These are phyloP conservation scores for Neoaliturus tenellus DNA, from an alignment of 2,888 invertebrate genomes.

Conservation along the genomic window DNA sequence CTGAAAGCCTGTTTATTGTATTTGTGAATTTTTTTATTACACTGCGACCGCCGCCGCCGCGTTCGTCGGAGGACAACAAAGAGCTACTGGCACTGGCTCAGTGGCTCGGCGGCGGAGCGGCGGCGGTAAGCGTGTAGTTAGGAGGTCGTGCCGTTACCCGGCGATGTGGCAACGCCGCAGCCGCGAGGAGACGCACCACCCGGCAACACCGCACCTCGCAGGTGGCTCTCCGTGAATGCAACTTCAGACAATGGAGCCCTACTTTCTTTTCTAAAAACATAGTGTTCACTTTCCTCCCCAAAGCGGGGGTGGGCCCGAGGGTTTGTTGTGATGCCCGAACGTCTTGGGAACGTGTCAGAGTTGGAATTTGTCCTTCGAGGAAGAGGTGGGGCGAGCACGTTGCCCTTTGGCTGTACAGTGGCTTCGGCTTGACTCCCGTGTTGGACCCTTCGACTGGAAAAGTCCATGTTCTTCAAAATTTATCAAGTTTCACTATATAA, in stretches of 20 bases:
- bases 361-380: slow-evolving; percentile 28
- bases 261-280: slow-evolving; percentile 51
- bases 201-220: slow-evolving; percentile 50
- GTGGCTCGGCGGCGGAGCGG: neutral
- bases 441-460: neutral
- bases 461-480: no score
- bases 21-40: no score
- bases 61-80: neutral
- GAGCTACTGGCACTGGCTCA: neutral
- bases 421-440: neutral
- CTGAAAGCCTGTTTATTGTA: no score
- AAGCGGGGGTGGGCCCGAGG: neutral
- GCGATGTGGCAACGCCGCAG: slow-evolving; percentile 47
- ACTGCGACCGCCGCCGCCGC: neutral
- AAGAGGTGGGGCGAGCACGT: neutral
- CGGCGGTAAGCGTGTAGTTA: slow-evolving; percentile 7
- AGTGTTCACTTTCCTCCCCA: slow-evolving; percentile 10
- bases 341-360: neutral
- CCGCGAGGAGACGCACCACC: neutral
- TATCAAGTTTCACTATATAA: no score
- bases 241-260: slow-evolving; percentile 54
- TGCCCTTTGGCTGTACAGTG: neutral
- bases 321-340: neutral
- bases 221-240: slow-evolving; percentile 51
- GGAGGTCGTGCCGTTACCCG: slow-evolving; percentile 49